Evolutionary conservation across 2,888 invertebrate genomes (phyloP), one percentile per base, ranked within the genome.

Genomic region (Leucozona laternaria): DNA sequence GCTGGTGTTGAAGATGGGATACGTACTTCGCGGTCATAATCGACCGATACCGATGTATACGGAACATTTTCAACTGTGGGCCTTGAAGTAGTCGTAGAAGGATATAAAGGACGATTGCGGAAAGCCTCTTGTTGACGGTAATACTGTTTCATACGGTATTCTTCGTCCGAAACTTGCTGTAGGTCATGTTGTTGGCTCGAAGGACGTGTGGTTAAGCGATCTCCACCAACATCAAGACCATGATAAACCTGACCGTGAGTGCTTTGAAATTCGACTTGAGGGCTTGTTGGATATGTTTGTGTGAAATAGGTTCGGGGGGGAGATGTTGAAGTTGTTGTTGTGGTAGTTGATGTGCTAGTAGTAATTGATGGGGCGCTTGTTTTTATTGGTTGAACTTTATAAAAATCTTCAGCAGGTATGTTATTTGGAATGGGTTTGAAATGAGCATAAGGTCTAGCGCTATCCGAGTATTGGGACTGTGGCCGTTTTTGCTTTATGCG

Each of bases 311-410:
- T 89, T n/a, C 89, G 90, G 0, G 90, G 90, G 0, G 90, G 80
- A 0, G 90, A 79, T 4, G 91, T 90, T 0, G 91, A 90, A 0
- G 94, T 89, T 1, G 92, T 90, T 2, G 94, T 94, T 90, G 94
- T 90, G 88, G 94, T 85, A 92, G 92, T 89, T 2, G 90, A 93
- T 79, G 93, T 93, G 31, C 93, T 93, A 0, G 93, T 92, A 0
- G 91, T 91, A 13, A 92, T 91, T 72, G 92, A 93, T 10, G 90
- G 88, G 50, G 91, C 91, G 1, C 92, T 91, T n/a, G 91, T 90
- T 48, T 88, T 89, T 75, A 88, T 89, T 11, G 89, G 83, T 37
- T 89, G 89, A 13, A 89, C 76, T 77, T 90, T 90, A 73, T 89
- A 92, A 88, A 91, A 92, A 66, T 93, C 92, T 64, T 93, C 92